phyloP scores from a whole-genome alignment of 2,113 vertebrate genomes.

The Caracal caracal region DNA sequence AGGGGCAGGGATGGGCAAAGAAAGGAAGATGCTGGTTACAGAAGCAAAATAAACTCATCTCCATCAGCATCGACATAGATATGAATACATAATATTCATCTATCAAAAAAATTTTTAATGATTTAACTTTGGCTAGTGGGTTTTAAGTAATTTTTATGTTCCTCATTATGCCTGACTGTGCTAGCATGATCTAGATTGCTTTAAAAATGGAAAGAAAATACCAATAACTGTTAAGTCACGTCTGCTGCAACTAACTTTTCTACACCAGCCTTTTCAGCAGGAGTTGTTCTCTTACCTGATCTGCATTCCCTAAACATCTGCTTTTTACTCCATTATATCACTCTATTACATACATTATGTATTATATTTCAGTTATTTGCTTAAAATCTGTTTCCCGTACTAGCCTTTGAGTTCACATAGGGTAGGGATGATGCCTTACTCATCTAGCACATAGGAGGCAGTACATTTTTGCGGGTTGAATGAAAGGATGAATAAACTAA shows the following conservation, averaged over 20 bases:
- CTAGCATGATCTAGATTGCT: not conserved
- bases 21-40: not conserved
- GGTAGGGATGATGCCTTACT: not conserved
- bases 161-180: not conserved
- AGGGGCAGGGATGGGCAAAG: not conserved
- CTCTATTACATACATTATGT: not conserved
- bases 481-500: not conserved
- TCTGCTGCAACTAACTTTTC: not conserved
- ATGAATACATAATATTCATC: not conserved
- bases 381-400: not conserved
- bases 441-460: not conserved
- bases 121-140: not conserved
- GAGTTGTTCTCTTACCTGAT: not conserved
- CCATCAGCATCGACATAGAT: not conserved
- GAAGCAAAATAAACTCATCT: not conserved
- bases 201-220: not conserved
- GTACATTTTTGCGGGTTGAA: not conserved
- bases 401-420: not conserved
- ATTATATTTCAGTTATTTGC: not conserved
- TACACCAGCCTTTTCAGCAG: not conserved
- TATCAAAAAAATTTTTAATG: not conserved
- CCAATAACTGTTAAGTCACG: not conserved
- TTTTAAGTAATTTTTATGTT: not conserved
- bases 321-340: not conserved
- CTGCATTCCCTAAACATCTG: not conserved